These are phyloP conservation scores for Drosophila tanythrix DNA, from an alignment of 2,888 invertebrate genomes.

Conservation along the genomic window DNA sequence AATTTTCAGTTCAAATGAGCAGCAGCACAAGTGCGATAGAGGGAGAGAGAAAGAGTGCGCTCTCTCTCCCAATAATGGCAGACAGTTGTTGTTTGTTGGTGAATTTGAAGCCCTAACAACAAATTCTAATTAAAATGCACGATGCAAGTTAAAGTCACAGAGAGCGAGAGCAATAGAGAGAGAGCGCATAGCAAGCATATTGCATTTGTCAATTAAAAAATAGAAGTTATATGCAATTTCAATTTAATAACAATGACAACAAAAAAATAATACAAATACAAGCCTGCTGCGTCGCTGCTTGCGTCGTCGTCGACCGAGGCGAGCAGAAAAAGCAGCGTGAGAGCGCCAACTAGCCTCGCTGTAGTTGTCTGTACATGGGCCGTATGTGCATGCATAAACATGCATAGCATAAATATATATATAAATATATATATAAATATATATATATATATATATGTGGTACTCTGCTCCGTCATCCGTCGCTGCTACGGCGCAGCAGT, in stretches of 20 bases:
- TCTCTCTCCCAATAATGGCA: constrained; percentile 39
- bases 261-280: constrained; percentile 25
- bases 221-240: constrained; percentile 28
- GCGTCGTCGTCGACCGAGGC: constrained; percentile 25
- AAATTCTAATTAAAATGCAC: constrained; percentile 59
- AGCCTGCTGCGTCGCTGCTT: constrained; percentile 13
- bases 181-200: constrained; percentile 16
- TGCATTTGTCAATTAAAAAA: constrained; percentile 46
- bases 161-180: background rate
- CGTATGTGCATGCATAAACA: constrained; percentile 10
- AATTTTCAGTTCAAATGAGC: constrained; percentile 40
- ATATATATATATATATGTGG: constrained; percentile 2
- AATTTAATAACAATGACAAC: constrained; percentile 22
- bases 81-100: constrained; percentile 39
- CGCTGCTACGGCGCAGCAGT: constrained; percentile 47
- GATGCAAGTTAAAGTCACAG: constrained; percentile 12
- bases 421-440: no score
- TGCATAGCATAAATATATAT: background rate
- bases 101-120: constrained; percentile 42
- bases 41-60: constrained; percentile 35
- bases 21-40: constrained; percentile 7
- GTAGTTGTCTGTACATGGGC: constrained; percentile 53
- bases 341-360: constrained; percentile 47
- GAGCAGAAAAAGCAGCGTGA: constrained; percentile 28
- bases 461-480: constrained; percentile 20